Base-by-base conservation (phyloP, 2,888 invertebrate genomes). In the Tipula vernalis region DNA sequence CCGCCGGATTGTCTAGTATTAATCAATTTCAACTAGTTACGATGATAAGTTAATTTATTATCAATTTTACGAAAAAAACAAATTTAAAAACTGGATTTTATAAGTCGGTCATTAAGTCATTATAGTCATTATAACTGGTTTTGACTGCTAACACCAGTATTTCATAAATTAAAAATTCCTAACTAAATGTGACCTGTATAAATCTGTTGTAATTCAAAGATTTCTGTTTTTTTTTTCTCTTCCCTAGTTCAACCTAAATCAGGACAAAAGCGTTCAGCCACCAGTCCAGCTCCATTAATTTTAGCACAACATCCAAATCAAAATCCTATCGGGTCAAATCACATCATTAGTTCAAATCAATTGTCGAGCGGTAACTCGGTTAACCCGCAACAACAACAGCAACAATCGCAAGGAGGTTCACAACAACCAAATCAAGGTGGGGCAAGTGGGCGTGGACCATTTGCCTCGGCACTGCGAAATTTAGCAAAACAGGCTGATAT, bases 401-500 rank as follows among this genome's bases (percentile, higher is more conserved):
- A 85, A 71, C 87, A 86, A 28, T 83, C 47, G 4, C 86, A 85
- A 57, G 41, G 36, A 85, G 36, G n/a, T 36, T 36, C 36, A 13
- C 86, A 51, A 36, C 41, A 87, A 87, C 13, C 51, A n/a, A 36
- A 51, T 86, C 86, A 87, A 87, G 87, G 87, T 87, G 86, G 88
- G 87, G 86, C 87, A 87, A 93, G 92, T 90, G 93, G 93, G 15
- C 91, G 92, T 15, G 94, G 95, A 36, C 97, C 97, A 87, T 98
- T 98, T 93, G 98, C 98, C 86, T 97, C 98, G 85, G 98, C 98
- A 36, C 93, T 98, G 86, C 94, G 98, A 87, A 97, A 96, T 91
- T 93, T 98, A 89, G 98, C 98, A 88, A 97, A 98, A 92, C 98
- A 98, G 91, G 97, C 97, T 36, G 96, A 96, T 87, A 96, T 95